Base-by-base conservation (phyloP, 2,797 vertebrate species). In the Trematocara caparti region DNA sequence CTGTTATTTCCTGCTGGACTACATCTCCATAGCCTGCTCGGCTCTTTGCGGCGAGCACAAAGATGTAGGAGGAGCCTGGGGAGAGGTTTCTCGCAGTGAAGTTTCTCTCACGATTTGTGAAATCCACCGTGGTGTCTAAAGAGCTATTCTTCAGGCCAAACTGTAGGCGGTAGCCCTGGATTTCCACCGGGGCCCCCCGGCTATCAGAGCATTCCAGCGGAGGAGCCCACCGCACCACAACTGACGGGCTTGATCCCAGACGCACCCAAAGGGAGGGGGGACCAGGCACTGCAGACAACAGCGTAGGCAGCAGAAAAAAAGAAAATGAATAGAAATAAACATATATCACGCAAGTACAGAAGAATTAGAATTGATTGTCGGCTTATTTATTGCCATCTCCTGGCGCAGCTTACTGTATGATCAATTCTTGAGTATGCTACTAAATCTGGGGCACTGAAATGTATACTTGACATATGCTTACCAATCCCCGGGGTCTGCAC, bases 131-230 rank as follows among this genome's bases (percentile, higher is more conserved):
- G 79, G 95, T 89, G 78, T 96, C 92, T 13, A 95, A 94, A 4
- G 93, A 88, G 0, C 93, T 47, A 49, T 98, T 97, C 87, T 96
- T 96, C 43, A 94, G 96, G 93, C 97, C 97, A 17, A 97, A 98
- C 87, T 96, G 97, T 53, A 99, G 96, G 73, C 97, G 97, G 95
- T 98, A 99, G 89, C 98, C 97, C 80, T 95, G 88, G 78, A 98
- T 96, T 85, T 96, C 94, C 83, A 96, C 93, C 6, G 95, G 94
- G 0, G 89, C 73, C 36, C 84, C 77, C 21, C 84, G 91, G 73
- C 90, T 86, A 64, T 87, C 75, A 13, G 86, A 86, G 78, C 89
- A 90, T 6, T 90, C 89, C 75, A 0, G 95, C 81, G 91, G 94
- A 64, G 97, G 95, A 91, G 96, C 95, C 98, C 98, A 99, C 24